Percentiles rank a stretch among this genome's conserved stretches.
Conservation (phyloP, 2,113 vertebrate genomes). For the Odontesthes bonariensis region DNA sequence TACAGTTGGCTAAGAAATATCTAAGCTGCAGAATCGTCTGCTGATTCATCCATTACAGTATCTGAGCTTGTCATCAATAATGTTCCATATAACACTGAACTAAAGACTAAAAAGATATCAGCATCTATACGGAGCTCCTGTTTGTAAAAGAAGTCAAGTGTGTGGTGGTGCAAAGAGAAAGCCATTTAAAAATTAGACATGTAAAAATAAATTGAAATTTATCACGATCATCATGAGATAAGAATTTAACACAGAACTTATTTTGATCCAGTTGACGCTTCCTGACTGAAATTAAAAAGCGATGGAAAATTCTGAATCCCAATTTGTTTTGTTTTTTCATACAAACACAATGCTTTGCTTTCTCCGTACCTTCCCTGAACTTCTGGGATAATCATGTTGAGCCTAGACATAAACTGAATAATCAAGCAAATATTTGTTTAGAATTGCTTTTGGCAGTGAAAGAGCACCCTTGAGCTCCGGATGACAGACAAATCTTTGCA, state of each 20-base stretch:
- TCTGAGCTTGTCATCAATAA: not conserved
- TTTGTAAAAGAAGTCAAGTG: accelerated
- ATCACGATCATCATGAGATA: not conserved
- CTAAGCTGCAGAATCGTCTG: not conserved
- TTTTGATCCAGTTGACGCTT: not conserved
- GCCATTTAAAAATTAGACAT: not conserved
- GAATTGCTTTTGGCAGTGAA: constrained; percentile 43
- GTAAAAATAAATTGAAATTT: not conserved
- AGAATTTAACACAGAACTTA: not conserved
- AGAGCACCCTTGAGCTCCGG: not conserved
- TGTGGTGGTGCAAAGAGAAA: not conserved
- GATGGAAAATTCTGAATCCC: not conserved
- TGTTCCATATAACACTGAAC: not conserved
- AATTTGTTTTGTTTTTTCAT: not conserved
- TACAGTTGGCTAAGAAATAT: constrained; percentile 1
- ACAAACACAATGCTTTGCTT: not conserved
- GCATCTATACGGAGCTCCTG: not conserved
- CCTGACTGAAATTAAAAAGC: not conserved
- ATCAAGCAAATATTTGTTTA: constrained; percentile 21
- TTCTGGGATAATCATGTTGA: not conserved
- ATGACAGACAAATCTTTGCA: constrained; percentile 16
- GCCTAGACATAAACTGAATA: not conserved
- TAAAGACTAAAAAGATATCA: not conserved
- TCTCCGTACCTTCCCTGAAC: not conserved
- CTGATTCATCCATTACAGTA: not conserved